Conservation (phyloP, 2,888 invertebrate species). For the Tridacna crocea region DNA sequence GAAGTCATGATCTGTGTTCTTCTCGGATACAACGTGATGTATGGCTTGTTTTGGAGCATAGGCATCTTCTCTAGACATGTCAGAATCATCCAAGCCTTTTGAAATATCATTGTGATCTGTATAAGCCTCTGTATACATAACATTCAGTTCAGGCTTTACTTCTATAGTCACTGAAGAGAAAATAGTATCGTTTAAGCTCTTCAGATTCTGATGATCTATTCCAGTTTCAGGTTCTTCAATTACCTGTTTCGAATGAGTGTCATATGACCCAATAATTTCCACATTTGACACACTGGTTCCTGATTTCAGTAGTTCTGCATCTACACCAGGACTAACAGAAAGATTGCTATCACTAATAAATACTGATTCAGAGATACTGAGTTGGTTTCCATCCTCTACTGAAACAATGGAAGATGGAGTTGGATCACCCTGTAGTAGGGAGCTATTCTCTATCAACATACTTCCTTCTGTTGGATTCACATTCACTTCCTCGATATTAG, state of each 20-base stretch:
- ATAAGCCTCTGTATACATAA: not conserved
- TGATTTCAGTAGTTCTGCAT: not conserved
- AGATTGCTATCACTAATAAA: constrained; percentile 10
- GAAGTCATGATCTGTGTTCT: constrained; percentile 28
- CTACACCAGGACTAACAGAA: constrained; percentile 16
- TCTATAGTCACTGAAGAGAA: not conserved
- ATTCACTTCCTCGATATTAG: constrained; percentile 43
- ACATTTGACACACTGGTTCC: not conserved
- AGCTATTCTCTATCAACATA: constrained; percentile 7
- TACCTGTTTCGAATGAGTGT: not conserved
- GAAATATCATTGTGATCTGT: not conserved
- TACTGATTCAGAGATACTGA: constrained; percentile 14
- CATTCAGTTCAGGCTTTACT: not conserved
- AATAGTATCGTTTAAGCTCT: constrained; percentile 2
- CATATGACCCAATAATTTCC: not conserved
- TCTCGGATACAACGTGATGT: not conserved
- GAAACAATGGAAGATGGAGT: constrained; percentile 8
- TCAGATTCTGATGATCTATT: not conserved
- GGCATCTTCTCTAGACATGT: not conserved
- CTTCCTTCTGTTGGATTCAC: constrained; percentile 20
- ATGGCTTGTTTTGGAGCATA: not conserved
- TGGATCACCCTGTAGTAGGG: not conserved
- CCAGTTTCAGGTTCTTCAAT: not conserved
- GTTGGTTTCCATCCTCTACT: constrained; percentile 6
- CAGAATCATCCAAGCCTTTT: not conserved